These are phyloP conservation scores for Mantis religiosa DNA, from an alignment of 2,888 invertebrate genomes.

Conservation along the genomic window DNA sequence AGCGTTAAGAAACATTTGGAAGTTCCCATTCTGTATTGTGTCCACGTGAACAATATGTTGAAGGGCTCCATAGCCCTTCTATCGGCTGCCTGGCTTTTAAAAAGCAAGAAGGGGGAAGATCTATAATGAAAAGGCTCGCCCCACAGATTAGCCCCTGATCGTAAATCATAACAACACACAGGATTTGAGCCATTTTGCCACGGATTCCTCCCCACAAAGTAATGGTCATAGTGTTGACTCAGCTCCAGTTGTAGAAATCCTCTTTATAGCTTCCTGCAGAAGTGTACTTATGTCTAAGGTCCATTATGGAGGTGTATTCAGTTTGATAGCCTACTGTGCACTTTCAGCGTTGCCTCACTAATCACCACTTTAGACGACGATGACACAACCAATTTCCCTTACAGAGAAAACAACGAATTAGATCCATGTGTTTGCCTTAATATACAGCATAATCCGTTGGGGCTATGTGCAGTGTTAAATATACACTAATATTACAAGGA, in stretches of 20 bases:
- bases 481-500: too few relatives aligned
- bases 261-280: neutral
- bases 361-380: too few relatives aligned
- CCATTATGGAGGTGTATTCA: neutral
- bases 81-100: neutral
- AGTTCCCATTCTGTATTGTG: neutral
- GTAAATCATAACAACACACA: neutral
- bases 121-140: neutral
- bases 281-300: neutral
- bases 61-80: neutral
- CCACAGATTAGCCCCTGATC: constrained; percentile 1
- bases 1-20: neutral
- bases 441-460: too few relatives aligned
- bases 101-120: neutral
- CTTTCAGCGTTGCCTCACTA: too few relatives aligned
- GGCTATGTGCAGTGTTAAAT: too few relatives aligned
- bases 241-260: neutral
- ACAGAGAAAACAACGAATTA: too few relatives aligned
- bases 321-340: neutral
- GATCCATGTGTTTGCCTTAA: too few relatives aligned
- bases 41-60: neutral
- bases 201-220: neutral
- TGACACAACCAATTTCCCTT: too few relatives aligned
- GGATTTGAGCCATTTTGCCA: neutral
- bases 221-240: neutral